A percentile compares a stretch with the other conserved stretches of the same genome.
phyloP scores from a whole-genome alignment of 2,888 invertebrate genomes.

The Phragmatobia fuliginosa region DNA sequence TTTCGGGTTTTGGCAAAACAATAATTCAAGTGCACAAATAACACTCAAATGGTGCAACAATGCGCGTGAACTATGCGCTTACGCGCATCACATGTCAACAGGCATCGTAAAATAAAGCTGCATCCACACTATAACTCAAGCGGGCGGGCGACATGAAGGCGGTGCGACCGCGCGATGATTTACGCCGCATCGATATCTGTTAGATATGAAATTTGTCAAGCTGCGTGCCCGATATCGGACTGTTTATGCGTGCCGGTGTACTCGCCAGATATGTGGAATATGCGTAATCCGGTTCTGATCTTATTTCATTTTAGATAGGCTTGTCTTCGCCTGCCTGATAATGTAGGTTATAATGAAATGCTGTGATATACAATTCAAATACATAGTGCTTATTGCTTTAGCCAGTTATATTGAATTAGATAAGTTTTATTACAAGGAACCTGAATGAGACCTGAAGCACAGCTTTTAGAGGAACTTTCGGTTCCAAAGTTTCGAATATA shows the following conservation, averaged over 20 bases:
- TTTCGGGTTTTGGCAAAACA: background rate
- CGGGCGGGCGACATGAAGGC: conserved; percentile 60
- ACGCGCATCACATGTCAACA: conserved; percentile 54
- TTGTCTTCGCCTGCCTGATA: conserved; percentile 1
- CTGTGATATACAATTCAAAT: background rate
- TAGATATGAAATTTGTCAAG: conserved; percentile 83
- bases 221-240: conserved; percentile 61
- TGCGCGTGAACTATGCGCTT: conserved; percentile 48
- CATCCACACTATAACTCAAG: conserved; percentile 64
- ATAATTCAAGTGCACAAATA: conserved; percentile 36
- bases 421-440: background rate
- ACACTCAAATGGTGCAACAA: conserved; percentile 41
- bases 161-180: conserved; percentile 70
- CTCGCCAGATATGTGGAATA: conserved; percentile 31
- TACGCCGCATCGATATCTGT: conserved; percentile 80
- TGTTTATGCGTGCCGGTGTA: conserved; percentile 76
- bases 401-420: background rate
- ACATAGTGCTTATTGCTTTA: background rate
- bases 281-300: conserved; percentile 40
- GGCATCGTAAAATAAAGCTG: conserved; percentile 61
- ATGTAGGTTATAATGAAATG: background rate
- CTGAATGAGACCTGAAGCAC: background rate
- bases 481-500: background rate
- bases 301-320: conserved; percentile 27
- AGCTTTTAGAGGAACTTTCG: background rate